Base-by-base conservation (phyloP, 2,888 invertebrate genomes). In the Piscicola geometra region DNA sequence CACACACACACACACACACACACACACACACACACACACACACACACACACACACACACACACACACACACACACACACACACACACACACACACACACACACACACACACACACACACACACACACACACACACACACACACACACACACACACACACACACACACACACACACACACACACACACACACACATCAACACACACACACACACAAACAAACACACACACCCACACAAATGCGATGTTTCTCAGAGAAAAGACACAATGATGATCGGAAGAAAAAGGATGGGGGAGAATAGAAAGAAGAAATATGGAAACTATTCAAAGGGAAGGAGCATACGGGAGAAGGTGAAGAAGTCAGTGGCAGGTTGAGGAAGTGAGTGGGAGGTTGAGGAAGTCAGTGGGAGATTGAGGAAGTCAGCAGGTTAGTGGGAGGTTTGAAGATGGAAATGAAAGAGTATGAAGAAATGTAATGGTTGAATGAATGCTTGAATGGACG, bases 11-110 rank as follows among this genome's bases (percentile, higher is more conserved):
- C 25, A 64, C 68, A 68, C n/a, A 68, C 33, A 68, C 68, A 33
- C 32, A 33, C 35, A 33, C 32, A 33, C 68, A 68, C 32, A 33
- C 68, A 68, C 32, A 33, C 35, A 68, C 32, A 33, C 68, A 33
- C 32, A 33, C 35, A 33, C 32, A 33, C 68, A 68, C 5, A 33
- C 68, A 68, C 32, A 33, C 68, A 33, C 33, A 68, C 68, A 33
- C 32, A 64, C 64, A 64, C 30, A 64, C 64, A 64, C 30, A 64
- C 64, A 64, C 30, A 64, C 64, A 64, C 30, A 64, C 64, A 64
- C 30, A 64, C 64, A 64, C 30, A 64, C 64, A 64, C 30, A 64
- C 64, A 28, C 30, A 64, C 30, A 41, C 41, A 41, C 41, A 41
- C 5, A 41, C 41, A 41, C 41, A 41, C 41, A 41, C 41, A 41